phyloP scores from a whole-genome alignment of 1,140 invertebrate genomes.

The Marisa cornuarietis region DNA sequence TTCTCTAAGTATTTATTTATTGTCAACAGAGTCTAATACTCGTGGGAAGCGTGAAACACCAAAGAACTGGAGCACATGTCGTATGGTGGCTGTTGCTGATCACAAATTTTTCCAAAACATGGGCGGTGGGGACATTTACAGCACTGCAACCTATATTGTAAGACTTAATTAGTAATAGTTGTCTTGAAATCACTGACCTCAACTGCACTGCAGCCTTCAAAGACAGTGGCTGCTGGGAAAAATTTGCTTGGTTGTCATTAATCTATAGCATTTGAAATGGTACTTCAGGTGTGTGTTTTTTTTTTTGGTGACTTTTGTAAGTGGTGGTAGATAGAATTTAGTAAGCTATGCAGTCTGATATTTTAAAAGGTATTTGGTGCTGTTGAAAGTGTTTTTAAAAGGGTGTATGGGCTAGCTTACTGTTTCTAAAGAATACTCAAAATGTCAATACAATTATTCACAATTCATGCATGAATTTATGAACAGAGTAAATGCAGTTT shows the following conservation, averaged over 20 bases:
- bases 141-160: constrained; percentile 95
- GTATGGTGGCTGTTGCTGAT: constrained; percentile 91
- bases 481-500: neutral
- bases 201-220: too few relatives aligned
- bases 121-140: constrained; percentile 91
- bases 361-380: neutral
- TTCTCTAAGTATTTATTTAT: neutral
- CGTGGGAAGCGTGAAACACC: constrained; percentile 31
- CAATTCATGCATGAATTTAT: neutral
- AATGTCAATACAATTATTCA: neutral
- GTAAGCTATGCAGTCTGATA: neutral
- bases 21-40: constrained; percentile 1
- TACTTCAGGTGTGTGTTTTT: neutral
- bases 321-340: too few relatives aligned
- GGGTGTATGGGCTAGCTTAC: neutral
- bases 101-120: constrained; percentile 95
- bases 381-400: neutral
- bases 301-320: neutral
- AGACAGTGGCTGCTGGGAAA: too few relatives aligned
- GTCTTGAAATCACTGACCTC: too few relatives aligned
- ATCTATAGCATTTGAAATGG: too few relatives aligned
- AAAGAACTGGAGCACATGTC: constrained; percentile 78
- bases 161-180: constrained; percentile 33
- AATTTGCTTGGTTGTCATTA: too few relatives aligned
- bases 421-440: neutral